These are phyloP conservation scores for Dione juno DNA, from an alignment of 2,888 invertebrate species.

Conservation along the genomic window DNA sequence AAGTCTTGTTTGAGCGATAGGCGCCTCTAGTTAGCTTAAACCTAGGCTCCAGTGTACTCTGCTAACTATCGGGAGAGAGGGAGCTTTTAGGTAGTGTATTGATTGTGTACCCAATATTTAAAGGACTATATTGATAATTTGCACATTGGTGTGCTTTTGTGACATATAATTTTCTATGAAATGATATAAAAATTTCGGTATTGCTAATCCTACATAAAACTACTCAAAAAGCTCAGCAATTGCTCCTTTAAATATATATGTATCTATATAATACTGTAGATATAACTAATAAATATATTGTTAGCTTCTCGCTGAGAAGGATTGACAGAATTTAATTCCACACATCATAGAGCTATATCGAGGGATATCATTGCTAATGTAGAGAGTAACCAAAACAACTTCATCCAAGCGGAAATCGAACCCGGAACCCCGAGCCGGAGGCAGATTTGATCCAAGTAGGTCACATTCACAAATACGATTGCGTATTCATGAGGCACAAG, in stretches of 20 bases:
- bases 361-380: constrained; percentile 9
- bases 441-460: constrained; percentile 40
- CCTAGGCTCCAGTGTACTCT: background rate
- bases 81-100: background rate
- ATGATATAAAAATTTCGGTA: too few species aligned
- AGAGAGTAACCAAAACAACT: constrained; percentile 34
- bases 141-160: background rate
- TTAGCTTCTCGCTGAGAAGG: too few species aligned
- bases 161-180: too few species aligned
- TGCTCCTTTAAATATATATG: too few species aligned
- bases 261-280: too few species aligned
- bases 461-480: constrained; percentile 40
- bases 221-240: too few species aligned
- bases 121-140: background rate
- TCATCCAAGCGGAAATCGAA: constrained; percentile 47
- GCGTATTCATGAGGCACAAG: constrained; percentile 37
- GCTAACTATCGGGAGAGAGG: background rate
- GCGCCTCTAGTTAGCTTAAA: constrained; percentile 25
- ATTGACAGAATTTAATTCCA: too few species aligned
- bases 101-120: background rate
- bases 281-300: too few species aligned
- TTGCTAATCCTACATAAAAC: too few species aligned
- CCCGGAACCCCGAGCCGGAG: constrained; percentile 38
- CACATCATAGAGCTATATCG: background rate
- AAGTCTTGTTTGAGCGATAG: constrained; percentile 18